These are phyloP conservation scores for Simalia tracyae DNA, from an alignment of 2,797 vertebrate genomes.

Conservation along the genomic window DNA sequence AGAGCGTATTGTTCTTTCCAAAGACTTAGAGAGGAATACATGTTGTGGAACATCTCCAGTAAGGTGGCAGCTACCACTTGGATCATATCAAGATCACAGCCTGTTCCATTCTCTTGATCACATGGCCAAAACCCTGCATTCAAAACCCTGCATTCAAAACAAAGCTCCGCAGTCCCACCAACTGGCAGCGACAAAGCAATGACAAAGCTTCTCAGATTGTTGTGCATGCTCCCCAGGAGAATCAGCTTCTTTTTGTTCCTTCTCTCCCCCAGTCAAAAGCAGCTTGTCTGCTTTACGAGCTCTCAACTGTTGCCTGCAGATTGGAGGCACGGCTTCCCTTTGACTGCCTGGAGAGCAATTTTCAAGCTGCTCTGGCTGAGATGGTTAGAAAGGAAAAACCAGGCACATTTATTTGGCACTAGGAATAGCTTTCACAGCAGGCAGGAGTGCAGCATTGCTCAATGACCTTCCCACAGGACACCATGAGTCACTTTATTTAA, in stretches of 20 bases:
- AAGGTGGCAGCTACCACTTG: not conserved
- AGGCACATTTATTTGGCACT: not conserved
- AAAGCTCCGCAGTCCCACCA: not conserved
- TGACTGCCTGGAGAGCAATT: not conserved
- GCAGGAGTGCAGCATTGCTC: not conserved
- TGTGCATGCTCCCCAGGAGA: not conserved
- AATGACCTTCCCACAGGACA: not conserved
- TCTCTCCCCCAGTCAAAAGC: not conserved
- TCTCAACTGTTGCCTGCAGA: not conserved
- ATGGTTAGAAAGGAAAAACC: not conserved
- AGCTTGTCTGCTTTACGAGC: not conserved
- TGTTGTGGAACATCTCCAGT: not conserved
- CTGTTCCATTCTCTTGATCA: not conserved
- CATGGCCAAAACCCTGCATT: not conserved
- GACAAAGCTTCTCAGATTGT: not conserved
- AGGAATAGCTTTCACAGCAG: not conserved
- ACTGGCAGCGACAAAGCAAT: not conserved
- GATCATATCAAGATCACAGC: not conserved
- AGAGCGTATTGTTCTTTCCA: not conserved
- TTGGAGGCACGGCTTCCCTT: not conserved
- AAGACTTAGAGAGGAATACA: not conserved
- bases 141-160: not conserved
- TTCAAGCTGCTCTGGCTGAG: not conserved
- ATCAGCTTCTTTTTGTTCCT: not conserved
- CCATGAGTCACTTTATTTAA: not conserved